These are phyloP conservation scores for Gari tellinella DNA, from an alignment of 2,888 invertebrate genomes.

Conservation along the genomic window DNA sequence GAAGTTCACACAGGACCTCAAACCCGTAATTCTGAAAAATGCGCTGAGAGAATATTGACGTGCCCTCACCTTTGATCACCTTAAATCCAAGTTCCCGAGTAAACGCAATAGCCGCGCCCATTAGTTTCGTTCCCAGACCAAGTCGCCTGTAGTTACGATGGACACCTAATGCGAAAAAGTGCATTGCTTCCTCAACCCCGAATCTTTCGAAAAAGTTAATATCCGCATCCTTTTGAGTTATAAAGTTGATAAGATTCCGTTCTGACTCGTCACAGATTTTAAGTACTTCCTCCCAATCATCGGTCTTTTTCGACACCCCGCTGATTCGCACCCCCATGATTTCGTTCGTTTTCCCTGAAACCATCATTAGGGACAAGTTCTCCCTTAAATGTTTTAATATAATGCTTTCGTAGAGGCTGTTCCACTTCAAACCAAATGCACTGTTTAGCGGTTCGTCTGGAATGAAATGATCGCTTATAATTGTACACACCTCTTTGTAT, in stretches of 20 bases:
- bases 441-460: conserved; percentile 52
- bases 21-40: conserved; percentile 50
- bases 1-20: conserved; percentile 32
- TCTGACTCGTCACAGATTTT: conserved; percentile 34
- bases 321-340: conserved; percentile 52
- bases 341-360: conserved; percentile 37
- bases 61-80: conserved; percentile 50
- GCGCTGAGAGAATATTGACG: conserved; percentile 52
- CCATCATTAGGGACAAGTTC: conserved; percentile 48
- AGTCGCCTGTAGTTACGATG: conserved; percentile 44
- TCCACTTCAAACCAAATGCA: conserved; percentile 47
- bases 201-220: conserved; percentile 31
- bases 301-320: conserved; percentile 24
- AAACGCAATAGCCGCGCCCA: conserved; percentile 41
- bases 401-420: conserved; percentile 29
- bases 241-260: conserved; percentile 31
- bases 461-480: conserved; percentile 46
- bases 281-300: conserved; percentile 6
- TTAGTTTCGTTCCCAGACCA: conserved; percentile 44
- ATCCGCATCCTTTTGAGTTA: conserved; percentile 39
- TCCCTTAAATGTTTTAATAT: conserved; percentile 20
- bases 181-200: conserved; percentile 38
- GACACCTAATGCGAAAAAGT: conserved; percentile 51
- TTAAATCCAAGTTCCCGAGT: conserved; percentile 44
- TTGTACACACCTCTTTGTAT: conserved; percentile 42